Percentiles rank a stretch among this genome's conserved stretches.
These are phyloP conservation scores for Apodemia duryi DNA, from an alignment of 2,888 invertebrate genomes.

Conservation along the genomic window DNA sequence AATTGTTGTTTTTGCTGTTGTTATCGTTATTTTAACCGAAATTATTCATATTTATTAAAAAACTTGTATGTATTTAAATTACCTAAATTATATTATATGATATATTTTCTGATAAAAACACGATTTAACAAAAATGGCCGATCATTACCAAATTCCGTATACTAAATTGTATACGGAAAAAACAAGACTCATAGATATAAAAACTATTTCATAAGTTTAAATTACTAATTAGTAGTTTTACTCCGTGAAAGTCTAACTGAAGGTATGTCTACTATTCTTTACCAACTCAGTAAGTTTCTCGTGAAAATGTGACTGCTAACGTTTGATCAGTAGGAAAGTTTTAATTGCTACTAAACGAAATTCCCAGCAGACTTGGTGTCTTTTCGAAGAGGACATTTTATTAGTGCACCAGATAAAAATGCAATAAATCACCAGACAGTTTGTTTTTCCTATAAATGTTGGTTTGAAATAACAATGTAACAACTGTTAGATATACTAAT, in stretches of 20 bases:
- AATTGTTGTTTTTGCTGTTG: too few relatives aligned
- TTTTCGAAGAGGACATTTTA: constrained; percentile 48
- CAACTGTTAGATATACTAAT: too few relatives aligned
- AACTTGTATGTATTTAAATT: too few relatives aligned
- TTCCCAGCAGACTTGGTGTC: constrained; percentile 50
- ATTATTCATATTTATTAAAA: too few relatives aligned
- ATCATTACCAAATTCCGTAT: too few relatives aligned
- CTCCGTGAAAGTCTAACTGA: constrained; percentile 32
- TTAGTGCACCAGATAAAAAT: constrained; percentile 45
- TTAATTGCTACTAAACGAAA: constrained; percentile 71
- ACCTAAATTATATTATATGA: too few relatives aligned
- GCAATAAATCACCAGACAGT: constrained; percentile 11
- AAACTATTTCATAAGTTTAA: neutral
- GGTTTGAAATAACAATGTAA: too few relatives aligned
- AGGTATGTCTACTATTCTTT: constrained; percentile 14
- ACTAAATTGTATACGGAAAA: too few relatives aligned
- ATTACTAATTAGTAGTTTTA: constrained; percentile 23
- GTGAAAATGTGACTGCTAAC: constrained; percentile 63
- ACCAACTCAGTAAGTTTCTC: constrained; percentile 30
- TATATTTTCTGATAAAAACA: too few relatives aligned
- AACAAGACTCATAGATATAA: too few relatives aligned
- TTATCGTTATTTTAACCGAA: too few relatives aligned
- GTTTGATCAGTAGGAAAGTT: constrained; percentile 70
- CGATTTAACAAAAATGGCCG: too few relatives aligned
- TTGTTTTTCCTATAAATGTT: neutral